Conservation (phyloP, 1,140 invertebrate species). For the Melanaphis sacchari region DNA sequence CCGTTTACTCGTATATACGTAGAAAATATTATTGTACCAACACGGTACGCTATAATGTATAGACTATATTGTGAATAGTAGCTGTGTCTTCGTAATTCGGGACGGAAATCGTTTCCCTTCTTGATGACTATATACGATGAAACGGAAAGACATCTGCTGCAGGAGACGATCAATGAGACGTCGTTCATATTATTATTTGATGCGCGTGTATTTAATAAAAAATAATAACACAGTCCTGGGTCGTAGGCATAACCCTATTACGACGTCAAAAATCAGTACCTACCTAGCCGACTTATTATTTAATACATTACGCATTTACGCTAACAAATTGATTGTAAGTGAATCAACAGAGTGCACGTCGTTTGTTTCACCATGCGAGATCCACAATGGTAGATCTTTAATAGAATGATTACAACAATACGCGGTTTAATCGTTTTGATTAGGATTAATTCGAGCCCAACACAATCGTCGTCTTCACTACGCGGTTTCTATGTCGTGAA, state of each 20-base stretch:
- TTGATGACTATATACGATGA: neutral
- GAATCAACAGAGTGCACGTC: neutral
- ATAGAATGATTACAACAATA: neutral
- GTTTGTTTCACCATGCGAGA: neutral
- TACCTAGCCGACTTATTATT: neutral
- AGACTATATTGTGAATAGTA: neutral
- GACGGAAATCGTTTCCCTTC: neutral
- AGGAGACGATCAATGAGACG: neutral
- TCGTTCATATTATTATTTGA: neutral
- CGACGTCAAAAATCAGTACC: neutral
- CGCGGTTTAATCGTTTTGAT: neutral
- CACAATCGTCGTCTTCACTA: neutral
- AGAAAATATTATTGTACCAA: neutral
- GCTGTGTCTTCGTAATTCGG: neutral
- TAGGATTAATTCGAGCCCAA: neutral
- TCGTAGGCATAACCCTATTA: neutral
- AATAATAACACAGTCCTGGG: neutral
- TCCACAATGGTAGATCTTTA: neutral
- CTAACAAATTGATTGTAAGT: conserved; percentile 31
- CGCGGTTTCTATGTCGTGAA: neutral
- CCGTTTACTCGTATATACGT: too few relatives aligned
- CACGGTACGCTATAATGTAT: neutral
- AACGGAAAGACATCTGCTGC: neutral
- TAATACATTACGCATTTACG: neutral
- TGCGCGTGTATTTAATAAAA: neutral